phyloP scores from a whole-genome alignment of 2,797 vertebrate species.

The Pangasius djambal region DNA sequence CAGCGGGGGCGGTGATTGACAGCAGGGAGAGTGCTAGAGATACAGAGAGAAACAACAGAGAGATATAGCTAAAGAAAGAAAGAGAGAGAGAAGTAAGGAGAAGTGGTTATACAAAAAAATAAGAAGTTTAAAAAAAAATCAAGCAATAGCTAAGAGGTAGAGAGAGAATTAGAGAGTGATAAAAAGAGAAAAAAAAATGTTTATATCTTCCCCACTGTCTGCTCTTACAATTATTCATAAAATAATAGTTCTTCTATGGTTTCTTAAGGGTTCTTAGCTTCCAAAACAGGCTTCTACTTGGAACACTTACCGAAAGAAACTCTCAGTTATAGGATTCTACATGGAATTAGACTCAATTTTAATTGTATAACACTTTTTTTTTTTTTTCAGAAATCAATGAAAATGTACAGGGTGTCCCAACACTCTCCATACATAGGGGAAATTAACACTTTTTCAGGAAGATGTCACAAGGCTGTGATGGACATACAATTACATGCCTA shows the following conservation, averaged over 20 bases:
- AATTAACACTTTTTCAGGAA: no score
- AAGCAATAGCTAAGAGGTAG: neutral
- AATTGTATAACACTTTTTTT: neutral
- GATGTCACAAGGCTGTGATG: no score
- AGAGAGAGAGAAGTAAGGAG: neutral
- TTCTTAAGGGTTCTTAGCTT: neutral
- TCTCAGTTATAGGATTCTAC: neutral
- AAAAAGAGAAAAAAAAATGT: neutral
- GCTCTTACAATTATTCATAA: neutral
- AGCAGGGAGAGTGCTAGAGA: neutral
- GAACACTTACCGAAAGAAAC: neutral
- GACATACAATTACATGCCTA: no score
- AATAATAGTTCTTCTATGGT: neutral
- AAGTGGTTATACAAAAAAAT: neutral
- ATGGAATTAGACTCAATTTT: neutral
- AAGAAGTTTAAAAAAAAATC: neutral
- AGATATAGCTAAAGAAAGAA: neutral
- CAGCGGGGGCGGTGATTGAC: conserved; percentile 28
- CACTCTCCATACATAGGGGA: no score
- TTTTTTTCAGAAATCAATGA: neutral
- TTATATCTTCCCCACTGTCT: neutral
- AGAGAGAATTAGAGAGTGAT: neutral
- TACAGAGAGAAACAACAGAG: conserved; percentile 14
- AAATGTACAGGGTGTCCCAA: neutral
- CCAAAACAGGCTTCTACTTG: neutral